Evolutionary conservation across 2,888 invertebrate species (phyloP), one percentile per base, ranked within the genome.

Genomic region (Mesorhabditis sp.): DNA sequence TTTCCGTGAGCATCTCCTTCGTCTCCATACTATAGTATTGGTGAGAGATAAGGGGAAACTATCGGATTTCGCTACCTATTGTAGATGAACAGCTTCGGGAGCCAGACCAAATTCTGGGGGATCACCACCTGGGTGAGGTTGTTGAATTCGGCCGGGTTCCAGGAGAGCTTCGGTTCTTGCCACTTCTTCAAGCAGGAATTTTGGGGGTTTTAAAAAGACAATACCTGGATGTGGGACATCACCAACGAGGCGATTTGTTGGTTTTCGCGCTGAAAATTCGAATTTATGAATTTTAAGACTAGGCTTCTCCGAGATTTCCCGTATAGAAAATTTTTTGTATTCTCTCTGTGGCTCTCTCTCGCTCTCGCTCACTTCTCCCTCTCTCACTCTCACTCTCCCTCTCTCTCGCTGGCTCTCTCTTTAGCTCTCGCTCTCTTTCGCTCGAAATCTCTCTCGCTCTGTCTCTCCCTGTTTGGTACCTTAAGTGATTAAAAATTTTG

Each of bases 201-300:
- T 41, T 42, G 41, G 7, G 42, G 15, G n/a, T 10, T 4, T 64
- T 28, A 44, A 42, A 44, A 3, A 15, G 3, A 7, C 15, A 45
- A 62, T 28, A 75, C 79, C 72, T 83, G 83, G 2, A 80, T 80
- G 69, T 83, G 83, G 5, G 82, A 83, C 45, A 84, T 82, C 43
- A 83, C 83, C 63, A 82, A 80, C 13, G 82, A 76, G 42, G 83
- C 83, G 15, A 83, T 80, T 76, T 83, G 83, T 64, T 83, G 80
- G 71, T 83, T 83, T 72, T 83, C 83, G 45, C 81, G 62, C 83
- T 83, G 73, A 69, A 82, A 74, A 62, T 3, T 45, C 15, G 15
- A 41, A 42, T 69, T 50, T 42, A 28, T 28, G 28, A 2, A 28
- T 28, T 28, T 28, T 28, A 28, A 1, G 1, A 1, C 1, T 1